Evolutionary conservation across 2,888 invertebrate species (phyloP), one percentile per base, ranked within the genome.

Genomic region (Electrophaes corylata): DNA sequence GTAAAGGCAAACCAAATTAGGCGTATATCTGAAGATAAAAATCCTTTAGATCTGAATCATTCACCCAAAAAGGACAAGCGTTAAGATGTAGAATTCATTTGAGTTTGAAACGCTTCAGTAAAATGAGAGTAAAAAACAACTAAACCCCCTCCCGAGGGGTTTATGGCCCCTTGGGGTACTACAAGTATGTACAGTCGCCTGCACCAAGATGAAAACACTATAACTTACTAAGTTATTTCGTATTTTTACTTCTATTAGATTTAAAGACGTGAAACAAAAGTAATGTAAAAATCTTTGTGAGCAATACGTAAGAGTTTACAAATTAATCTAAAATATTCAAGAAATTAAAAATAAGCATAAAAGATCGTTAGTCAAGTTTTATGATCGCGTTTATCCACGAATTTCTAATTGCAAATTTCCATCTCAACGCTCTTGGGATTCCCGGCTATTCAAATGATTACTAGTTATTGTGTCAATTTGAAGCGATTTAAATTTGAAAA

Each of bases 361-460:
- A 26, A 37, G 11, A 37, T 44, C 12, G 11, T 44, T 18, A 12
- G 19, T 12, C 19, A 48, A 40, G 23, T 41, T 55, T 48, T 48
- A 55, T 43, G 20, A 41, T 14, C 39, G 23, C n/a, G 8, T 40
- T 14, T 5, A 37, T 40, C 20, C 41, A 41, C 23, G 29, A 44
- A 37, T 18, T 48, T 41, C 10, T 48, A 47, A 55, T 55, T 29
- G 46, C 26, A 29, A 41, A 55, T 49, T 55, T 48, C 19, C 43
- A 48, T 37, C 10, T 18, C 18, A 20, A 41, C 48, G 40, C 43
- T 54, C 35, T 20, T 16, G 35, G 33, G 48, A 40, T 29, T 37
- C 23, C 43, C 43, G 35, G 12, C 37, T 44, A 55, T 44, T 49
- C 33, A 55, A 49, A 45, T 46, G 40, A 43, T 29, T 20, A 20